Percentiles rank a stretch among this genome's conserved stretches.
Evolutionary conservation across 2,113 vertebrate species (phyloP).

Genomic region (Amphiprion ocellaris): DNA sequence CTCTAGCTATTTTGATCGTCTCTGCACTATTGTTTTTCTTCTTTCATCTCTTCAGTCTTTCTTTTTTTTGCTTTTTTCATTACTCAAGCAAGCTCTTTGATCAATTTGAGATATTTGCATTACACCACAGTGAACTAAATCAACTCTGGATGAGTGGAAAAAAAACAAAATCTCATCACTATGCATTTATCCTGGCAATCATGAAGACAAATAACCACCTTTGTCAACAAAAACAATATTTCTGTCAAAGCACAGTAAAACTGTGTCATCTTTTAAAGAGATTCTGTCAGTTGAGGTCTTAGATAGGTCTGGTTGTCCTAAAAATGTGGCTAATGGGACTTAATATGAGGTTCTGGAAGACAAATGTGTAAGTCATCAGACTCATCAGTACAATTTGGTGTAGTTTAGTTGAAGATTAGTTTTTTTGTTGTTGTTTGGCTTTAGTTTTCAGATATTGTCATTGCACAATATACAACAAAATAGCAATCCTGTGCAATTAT

Average conservation of each 20-base stretch:
- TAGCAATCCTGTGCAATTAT: no score
- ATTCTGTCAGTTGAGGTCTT: background rate
- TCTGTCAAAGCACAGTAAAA: conserved; percentile 18
- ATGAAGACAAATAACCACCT: conserved; percentile 3
- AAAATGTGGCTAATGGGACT: background rate
- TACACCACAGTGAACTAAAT: background rate
- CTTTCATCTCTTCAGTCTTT: conserved; percentile 23
- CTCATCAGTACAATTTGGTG: background rate
- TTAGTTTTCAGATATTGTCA: background rate
- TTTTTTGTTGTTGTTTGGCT: background rate
- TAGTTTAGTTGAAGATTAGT: background rate
- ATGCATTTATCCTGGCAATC: background rate
- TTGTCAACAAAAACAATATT: background rate
- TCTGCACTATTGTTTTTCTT: conserved; percentile 5
- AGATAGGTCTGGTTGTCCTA: background rate
- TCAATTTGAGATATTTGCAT: conserved; percentile 27
- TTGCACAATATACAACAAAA: no score
- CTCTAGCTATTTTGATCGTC: background rate
- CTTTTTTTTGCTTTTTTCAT: background rate
- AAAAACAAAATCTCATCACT: background rate
- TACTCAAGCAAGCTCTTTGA: background rate
- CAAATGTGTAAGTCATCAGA: background rate
- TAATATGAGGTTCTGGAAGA: background rate
- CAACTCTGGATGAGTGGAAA: background rate
- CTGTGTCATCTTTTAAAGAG: background rate